Evolutionary conservation across 2,888 invertebrate genomes (phyloP), one percentile per base, ranked within the genome.

Genomic region (Copidosoma aretas): DNA sequence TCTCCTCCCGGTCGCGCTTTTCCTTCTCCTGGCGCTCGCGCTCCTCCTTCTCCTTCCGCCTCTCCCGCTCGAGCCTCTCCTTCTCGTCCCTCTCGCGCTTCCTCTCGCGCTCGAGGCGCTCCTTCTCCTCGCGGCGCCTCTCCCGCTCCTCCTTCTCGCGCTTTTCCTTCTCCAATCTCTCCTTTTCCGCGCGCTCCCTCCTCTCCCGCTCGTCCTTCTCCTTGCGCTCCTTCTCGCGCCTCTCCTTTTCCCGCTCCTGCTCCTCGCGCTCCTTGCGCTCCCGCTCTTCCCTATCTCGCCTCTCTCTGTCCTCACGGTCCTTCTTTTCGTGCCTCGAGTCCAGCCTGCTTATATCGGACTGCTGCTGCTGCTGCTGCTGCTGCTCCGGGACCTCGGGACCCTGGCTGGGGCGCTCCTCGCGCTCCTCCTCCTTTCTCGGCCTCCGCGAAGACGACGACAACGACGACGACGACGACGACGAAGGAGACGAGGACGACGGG

Each of bases 21-120:
- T 77, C 75, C 32, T 80, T 78, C 51, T 86, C 85, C 74, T 85
- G 86, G 41, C 84, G 81, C 59, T 83, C 83, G 14, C 80, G 77
- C 49, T 83, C 83, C 2, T 83, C 83, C 8, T 77, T 74, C 32
- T 82, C 82, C 24, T 77, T 77, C 79, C 79, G 85, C 75, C 78
- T 75, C 77, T 64, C 82, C 67, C 80, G 76, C 8, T 83, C 81
- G 17, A 81, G 78, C 71, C 85, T 86, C 46, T 86, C 85, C 74
- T 85, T 86, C 39, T 84, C 82, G 80, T 74, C 64, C 77, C 72
- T 41, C 56, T 83, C 83, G 15, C 81, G 79, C 41, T 77, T 75
- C 58, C 79, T 81, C 79, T 77, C 84, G 80, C 74, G 84, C 79
- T 75, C 87, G 82, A 73, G 86, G 54, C 77, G 74, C 54, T 79